phyloP scores from a whole-genome alignment of 92 coral and sea anemone species.

The Ricordea florida region DNA sequence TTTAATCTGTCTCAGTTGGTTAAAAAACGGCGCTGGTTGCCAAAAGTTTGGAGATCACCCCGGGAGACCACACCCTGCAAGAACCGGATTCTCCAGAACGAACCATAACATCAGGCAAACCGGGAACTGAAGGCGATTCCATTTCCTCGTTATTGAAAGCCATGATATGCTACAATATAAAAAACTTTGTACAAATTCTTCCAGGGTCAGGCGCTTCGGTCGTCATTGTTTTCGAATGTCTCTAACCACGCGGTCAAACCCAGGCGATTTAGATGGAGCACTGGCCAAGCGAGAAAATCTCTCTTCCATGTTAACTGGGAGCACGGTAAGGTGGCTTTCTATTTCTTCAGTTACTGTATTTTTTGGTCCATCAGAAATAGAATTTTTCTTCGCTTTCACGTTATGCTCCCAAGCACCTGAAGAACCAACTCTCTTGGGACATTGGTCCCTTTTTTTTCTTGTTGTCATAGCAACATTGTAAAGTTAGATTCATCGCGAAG shows the following conservation, averaged over 20 bases:
- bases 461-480: slow-evolving; percentile 23
- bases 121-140: too few species aligned
- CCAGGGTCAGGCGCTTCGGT: slow-evolving; percentile 17
- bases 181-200: not conserved
- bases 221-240: slow-evolving; percentile 16
- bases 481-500: not conserved
- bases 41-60: too few species aligned
- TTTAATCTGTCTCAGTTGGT: too few species aligned
- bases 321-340: slow-evolving; percentile 2
- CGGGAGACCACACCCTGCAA: too few species aligned
- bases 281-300: not conserved
- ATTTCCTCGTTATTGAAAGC: too few species aligned
- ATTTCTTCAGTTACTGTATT: not conserved
- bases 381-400: too few species aligned
- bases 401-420: too few species aligned
- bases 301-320: slow-evolving; percentile 17
- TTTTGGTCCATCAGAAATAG: not conserved
- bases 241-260: slow-evolving; percentile 3
- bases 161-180: too few species aligned
- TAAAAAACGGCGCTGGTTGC: too few species aligned
- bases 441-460: not conserved
- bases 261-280: not conserved
- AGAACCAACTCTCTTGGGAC: not conserved
- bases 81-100: too few species aligned
- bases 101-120: too few species aligned